Conservation (phyloP, 1,140 invertebrate species). For the Lordiphosa collinella region DNA sequence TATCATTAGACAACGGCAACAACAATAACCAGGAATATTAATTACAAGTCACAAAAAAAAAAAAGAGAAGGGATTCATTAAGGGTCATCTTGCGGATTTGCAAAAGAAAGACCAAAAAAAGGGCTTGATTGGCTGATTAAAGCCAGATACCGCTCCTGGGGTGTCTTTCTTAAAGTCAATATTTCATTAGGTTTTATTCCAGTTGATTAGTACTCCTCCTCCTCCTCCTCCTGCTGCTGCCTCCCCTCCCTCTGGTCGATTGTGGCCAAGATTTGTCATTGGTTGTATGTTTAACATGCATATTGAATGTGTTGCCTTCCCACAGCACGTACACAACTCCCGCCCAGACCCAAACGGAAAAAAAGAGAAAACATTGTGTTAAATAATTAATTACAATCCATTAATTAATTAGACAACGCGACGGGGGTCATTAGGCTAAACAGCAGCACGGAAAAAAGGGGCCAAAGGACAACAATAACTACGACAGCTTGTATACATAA, state of each 20-base stretch:
- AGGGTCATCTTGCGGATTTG: too few relatives aligned
- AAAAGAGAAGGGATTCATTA: too few relatives aligned
- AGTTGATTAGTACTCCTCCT: too few relatives aligned
- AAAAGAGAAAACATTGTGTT: slow-evolving; percentile 51
- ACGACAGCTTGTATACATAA: slow-evolving; percentile 70
- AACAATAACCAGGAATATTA: too few relatives aligned
- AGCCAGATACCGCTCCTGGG: too few relatives aligned
- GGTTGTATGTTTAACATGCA: slow-evolving; percentile 43
- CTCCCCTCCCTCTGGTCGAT: not conserved
- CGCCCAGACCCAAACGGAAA: not conserved
- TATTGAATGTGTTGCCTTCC: slow-evolving; percentile 19
- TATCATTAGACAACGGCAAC: too few relatives aligned
- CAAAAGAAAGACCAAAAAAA: too few relatives aligned
- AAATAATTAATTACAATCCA: slow-evolving; percentile 78
- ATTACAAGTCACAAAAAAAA: too few relatives aligned
- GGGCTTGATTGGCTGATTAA: too few relatives aligned
- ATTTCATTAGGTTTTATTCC: too few relatives aligned
- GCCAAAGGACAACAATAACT: slow-evolving; percentile 25
- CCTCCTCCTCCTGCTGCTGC: too few relatives aligned
- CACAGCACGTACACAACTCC: slow-evolving; percentile 1
- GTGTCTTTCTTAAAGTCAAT: too few relatives aligned
- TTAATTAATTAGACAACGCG: slow-evolving; percentile 72
- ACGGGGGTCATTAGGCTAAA: slow-evolving; percentile 65
- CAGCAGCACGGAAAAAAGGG: slow-evolving; percentile 36
- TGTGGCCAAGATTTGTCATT: slow-evolving; percentile 44